Evolutionary conservation across 1,140 invertebrate species (phyloP).

Genomic region (Aleiodes sp.): DNA sequence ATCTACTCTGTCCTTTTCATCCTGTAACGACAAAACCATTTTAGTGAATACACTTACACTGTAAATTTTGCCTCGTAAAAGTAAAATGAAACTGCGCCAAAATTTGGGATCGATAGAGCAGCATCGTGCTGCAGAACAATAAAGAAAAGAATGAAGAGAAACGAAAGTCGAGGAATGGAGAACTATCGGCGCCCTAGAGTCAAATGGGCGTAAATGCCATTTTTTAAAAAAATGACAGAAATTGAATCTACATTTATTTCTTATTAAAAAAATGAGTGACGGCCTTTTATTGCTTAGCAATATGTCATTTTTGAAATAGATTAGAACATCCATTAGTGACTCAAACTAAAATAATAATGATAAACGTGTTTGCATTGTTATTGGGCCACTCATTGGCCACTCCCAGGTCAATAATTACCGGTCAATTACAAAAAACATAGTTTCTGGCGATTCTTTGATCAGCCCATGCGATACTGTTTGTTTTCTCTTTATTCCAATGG

Average conservation of each 20-base stretch:
- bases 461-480: not conserved
- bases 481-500: not conserved
- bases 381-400: slow-evolving; percentile 23
- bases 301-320: too few species aligned
- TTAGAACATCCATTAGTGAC: too few species aligned
- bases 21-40: slow-evolving; percentile 3
- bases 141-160: not conserved
- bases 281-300: too few species aligned
- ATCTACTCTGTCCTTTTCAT: not conserved
- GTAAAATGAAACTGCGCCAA: not conserved
- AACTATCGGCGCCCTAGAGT: too few species aligned
- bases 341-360: too few species aligned
- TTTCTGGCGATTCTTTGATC: not conserved
- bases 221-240: too few species aligned
- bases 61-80: too few species aligned
- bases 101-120: not conserved
- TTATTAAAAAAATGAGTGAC: too few species aligned
- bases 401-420: slow-evolving; percentile 44
- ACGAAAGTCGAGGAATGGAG: too few species aligned
- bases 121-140: not conserved
- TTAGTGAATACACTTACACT: too few species aligned
- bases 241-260: too few species aligned
- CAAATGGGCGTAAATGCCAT: too few species aligned
- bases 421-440: slow-evolving; percentile 38
- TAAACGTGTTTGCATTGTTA: not conserved